Percentiles rank a stretch among this genome's conserved stretches.
These are phyloP conservation scores for Semotilus atromaculatus DNA, from an alignment of 2,797 vertebrate species.

Conservation along the genomic window DNA sequence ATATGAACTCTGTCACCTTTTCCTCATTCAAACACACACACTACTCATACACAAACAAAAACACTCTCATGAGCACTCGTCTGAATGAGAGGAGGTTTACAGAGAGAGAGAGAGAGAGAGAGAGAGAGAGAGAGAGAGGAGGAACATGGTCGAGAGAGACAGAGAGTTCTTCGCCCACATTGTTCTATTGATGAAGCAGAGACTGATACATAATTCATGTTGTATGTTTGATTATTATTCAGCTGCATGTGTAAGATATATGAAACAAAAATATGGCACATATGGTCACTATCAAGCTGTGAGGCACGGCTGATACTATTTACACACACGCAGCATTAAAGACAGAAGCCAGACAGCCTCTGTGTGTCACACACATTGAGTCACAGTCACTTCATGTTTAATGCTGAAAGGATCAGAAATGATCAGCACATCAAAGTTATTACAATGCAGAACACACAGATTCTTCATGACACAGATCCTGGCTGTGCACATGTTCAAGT, in stretches of 20 bases:
- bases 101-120: constrained; percentile 3
- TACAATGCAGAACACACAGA: not conserved
- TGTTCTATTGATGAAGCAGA: constrained; percentile 19
- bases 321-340: constrained; percentile 15
- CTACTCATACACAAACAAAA: constrained; percentile 2
- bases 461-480: not conserved
- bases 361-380: constrained; percentile 26
- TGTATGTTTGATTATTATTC: not conserved
- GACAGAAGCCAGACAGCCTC: constrained; percentile 9
- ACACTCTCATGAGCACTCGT: not conserved
- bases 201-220: constrained; percentile 39
- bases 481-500: not conserved
- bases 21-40: not conserved
- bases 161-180: not conserved
- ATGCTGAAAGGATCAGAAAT: not conserved
- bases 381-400: not conserved
- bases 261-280: constrained; percentile 32
- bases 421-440: not conserved
- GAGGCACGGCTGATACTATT: constrained; percentile 14
- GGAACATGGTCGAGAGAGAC: not conserved
- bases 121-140: not conserved
- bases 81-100: not conserved
- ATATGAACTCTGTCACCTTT: not conserved
- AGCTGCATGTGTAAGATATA: not conserved
- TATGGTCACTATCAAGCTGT: constrained; percentile 31